Evolutionary conservation across 2,888 invertebrate species (phyloP), one percentile per base, ranked within the genome.

Genomic region (Oeneis ivallda): DNA sequence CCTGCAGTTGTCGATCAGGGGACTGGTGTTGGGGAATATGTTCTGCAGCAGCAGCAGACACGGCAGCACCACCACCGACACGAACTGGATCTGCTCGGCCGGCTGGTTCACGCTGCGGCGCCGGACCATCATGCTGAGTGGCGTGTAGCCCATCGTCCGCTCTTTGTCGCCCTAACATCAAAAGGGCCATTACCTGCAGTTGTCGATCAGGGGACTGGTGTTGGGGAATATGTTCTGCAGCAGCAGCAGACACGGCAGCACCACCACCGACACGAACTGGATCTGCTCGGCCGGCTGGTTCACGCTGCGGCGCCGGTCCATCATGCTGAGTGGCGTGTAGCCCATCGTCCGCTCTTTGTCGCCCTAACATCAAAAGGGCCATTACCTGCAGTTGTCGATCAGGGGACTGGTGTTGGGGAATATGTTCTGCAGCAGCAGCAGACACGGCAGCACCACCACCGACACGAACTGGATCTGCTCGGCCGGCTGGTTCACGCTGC

Each of bases 91-190:
- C 87, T 95, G 94, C 47, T 94, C 94, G 32, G 93, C 93, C 0
- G 94, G 94, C 76, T 94, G 93, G 78, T 92, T 90, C 68, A 87
- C 74, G 69, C 86, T 80, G 73, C 93, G 93, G 2, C 92, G 90
- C 53, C 94, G 85, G 80, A 94, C 94, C 94, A 94, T 94, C 88
- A 94, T 93, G 68, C 93, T 92, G 6, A 94, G 85, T 0, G 94
- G 94, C 0, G 85, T 89, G 76, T 93, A 89, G 53, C 94, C 94
- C 88, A 94, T 86, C 6, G 78, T 80, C 37, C 93, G 93, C 77
- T 94, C 94, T 41, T 83, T 81, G 76, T 94, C 94, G 0, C 94
- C 94, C 93, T 94, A 47, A 9, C 17, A n/a, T n/a, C n/a, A n/a
- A n/a, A n/a, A n/a, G n/a, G n/a, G n/a, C n/a, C n/a, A n/a, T n/a